phyloP scores from a whole-genome alignment of 2,888 invertebrate genomes.

The Acanthosoma haemorrhoidale region DNA sequence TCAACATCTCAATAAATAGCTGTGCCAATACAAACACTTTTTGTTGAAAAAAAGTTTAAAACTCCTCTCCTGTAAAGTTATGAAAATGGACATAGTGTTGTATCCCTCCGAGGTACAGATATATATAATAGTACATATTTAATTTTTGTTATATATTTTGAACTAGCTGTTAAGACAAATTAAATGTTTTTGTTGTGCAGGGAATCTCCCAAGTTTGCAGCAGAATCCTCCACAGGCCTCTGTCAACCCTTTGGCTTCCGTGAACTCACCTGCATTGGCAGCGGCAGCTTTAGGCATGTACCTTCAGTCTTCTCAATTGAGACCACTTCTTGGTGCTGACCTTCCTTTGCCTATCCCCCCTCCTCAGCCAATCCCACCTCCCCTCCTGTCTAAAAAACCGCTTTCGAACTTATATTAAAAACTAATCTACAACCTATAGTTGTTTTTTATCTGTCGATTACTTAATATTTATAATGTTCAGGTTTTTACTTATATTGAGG shows the following conservation, averaged over 20 bases:
- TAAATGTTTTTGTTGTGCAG: conserved; percentile 14
- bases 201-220: conserved; percentile 42
- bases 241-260: conserved; percentile 35
- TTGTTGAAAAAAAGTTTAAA: too few relatives aligned
- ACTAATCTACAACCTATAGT: background rate
- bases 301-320: conserved; percentile 20
- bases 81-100: too few relatives aligned
- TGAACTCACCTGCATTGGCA: conserved; percentile 51
- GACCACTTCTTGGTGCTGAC: conserved; percentile 2
- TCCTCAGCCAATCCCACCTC: conserved; percentile 9
- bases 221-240: conserved; percentile 39
- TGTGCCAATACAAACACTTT: too few relatives aligned
- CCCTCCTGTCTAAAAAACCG: conserved; percentile 6
- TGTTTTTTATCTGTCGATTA: background rate
- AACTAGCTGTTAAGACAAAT: too few relatives aligned
- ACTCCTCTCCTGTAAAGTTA: too few relatives aligned
- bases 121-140: too few relatives aligned
- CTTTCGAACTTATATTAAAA: conserved; percentile 4
- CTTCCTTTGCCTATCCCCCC: background rate
- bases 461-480: too few relatives aligned
- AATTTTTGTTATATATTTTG: too few relatives aligned
- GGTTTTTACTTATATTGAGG: too few relatives aligned
- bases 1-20: too few relatives aligned
- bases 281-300: conserved; percentile 52
- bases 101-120: too few relatives aligned